A percentile compares a stretch with the other conserved stretches of the same genome.
Evolutionary conservation across 2,888 invertebrate genomes (phyloP).

Genomic region (Mimachlamys varia): DNA sequence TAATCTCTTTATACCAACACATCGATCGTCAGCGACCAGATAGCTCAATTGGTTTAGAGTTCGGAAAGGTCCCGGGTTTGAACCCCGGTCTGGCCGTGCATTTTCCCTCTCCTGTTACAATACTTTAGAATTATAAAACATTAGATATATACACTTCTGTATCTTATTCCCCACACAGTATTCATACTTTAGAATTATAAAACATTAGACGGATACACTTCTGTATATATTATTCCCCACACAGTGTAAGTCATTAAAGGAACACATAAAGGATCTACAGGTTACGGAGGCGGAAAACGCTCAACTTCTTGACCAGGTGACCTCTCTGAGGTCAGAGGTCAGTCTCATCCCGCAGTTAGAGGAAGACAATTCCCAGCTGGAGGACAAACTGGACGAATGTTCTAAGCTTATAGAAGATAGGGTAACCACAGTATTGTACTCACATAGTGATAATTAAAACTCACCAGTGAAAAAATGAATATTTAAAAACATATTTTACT

Average conservation of each 20-base stretch:
- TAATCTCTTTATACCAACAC: too few species aligned
- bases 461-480: neutral
- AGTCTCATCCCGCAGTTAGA: conserved; percentile 57
- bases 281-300: conserved; percentile 58
- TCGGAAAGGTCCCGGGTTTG: too few species aligned
- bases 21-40: too few species aligned
- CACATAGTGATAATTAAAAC: neutral
- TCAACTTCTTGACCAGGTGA: conserved; percentile 62
- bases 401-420: conserved; percentile 65
- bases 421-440: conserved; percentile 58
- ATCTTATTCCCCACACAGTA: too few species aligned
- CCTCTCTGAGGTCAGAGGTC: conserved; percentile 56
- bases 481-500: too few species aligned
- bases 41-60: too few species aligned
- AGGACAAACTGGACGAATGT: conserved; percentile 63
- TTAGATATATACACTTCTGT: too few species aligned
- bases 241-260: conserved; percentile 40
- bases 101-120: too few species aligned
- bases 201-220: neutral
- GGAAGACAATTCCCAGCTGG: conserved; percentile 62
- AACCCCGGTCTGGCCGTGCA: too few species aligned
- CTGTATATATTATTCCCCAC: neutral
- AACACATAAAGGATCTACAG: conserved; percentile 51
- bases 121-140: too few species aligned
- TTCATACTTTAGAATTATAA: too few species aligned